Evolutionary conservation across 2,888 invertebrate species (phyloP).

Genomic region (Cephalotes varians): DNA sequence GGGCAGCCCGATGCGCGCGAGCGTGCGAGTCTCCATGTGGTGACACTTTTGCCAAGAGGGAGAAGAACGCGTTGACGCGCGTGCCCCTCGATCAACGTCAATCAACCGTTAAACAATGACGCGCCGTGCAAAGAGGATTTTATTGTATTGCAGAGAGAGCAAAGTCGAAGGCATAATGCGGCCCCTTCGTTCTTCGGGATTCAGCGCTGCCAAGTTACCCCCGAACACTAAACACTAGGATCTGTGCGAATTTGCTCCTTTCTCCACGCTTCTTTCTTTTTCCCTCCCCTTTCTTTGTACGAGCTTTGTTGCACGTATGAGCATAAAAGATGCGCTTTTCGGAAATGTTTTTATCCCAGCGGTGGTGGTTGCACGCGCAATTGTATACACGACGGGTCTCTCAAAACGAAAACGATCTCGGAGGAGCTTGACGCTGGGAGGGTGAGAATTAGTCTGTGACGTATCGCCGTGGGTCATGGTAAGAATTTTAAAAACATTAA

Average conservation of each 20-base stretch:
- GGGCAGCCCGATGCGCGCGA: constrained; percentile 49
- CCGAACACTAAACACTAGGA: constrained; percentile 41
- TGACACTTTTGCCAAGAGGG: constrained; percentile 71
- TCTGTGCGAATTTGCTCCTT: constrained; percentile 36
- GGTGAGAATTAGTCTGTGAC: constrained; percentile 56
- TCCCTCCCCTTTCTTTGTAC: neutral
- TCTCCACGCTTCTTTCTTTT: constrained; percentile 11
- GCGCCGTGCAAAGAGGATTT: constrained; percentile 75
- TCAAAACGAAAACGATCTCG: constrained; percentile 37
- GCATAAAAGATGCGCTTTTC: constrained; percentile 65
- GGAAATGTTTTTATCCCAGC: neutral
- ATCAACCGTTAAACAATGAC: constrained; percentile 85
- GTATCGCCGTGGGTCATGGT: constrained; percentile 15
- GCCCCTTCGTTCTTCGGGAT: constrained; percentile 24
- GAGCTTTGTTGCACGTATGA: neutral
- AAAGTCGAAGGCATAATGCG: constrained; percentile 73
- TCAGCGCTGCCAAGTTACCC: constrained; percentile 59
- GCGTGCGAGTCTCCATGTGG: constrained; percentile 63
- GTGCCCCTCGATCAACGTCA: constrained; percentile 83
- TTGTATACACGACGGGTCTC: constrained; percentile 20
- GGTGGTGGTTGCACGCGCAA: neutral
- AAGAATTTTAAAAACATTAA: constrained; percentile 59
- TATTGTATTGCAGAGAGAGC: constrained; percentile 76
- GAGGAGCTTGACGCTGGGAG: constrained; percentile 27
- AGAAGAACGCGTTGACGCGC: constrained; percentile 60